phyloP scores from a whole-genome alignment of 1,140 invertebrate species.

The Papilio machaon region DNA sequence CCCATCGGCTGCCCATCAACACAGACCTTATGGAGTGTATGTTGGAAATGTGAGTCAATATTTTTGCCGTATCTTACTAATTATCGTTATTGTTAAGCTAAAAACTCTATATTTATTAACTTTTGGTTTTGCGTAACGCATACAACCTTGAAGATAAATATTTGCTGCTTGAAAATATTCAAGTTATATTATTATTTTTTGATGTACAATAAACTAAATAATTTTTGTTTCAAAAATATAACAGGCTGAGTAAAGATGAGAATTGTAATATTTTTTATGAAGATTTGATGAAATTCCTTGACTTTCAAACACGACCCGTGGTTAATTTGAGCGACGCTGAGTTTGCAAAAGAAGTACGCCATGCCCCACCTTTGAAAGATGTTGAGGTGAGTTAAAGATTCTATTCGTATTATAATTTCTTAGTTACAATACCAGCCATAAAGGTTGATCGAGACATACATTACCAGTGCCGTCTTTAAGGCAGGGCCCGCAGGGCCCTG shows the following conservation, averaged over 20 bases:
- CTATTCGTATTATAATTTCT: neutral
- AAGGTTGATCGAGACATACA: too few species aligned
- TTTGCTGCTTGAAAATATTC: too few species aligned
- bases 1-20: slow-evolving; percentile 85
- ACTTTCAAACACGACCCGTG: slow-evolving; percentile 82
- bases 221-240: neutral
- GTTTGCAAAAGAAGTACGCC: slow-evolving; percentile 70
- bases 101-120: too few species aligned
- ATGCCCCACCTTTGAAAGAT: slow-evolving; percentile 71
- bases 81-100: neutral
- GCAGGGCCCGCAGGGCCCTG: too few species aligned
- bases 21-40: slow-evolving; percentile 86
- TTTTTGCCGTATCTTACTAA: neutral
- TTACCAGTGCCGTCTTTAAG: too few species aligned
- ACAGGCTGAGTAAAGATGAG: slow-evolving; percentile 81
- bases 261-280: slow-evolving; percentile 84
- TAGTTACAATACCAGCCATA: neutral
- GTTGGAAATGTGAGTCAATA: slow-evolving; percentile 84
- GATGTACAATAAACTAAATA: neutral
- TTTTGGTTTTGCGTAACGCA: too few species aligned
- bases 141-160: too few species aligned
- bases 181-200: neutral
- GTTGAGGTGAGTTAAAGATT: slow-evolving; percentile 59
- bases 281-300: slow-evolving; percentile 84
- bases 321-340: slow-evolving; percentile 81